phyloP scores from a whole-genome alignment of 2,888 invertebrate species.

The Caenorhabditis sp. region DNA sequence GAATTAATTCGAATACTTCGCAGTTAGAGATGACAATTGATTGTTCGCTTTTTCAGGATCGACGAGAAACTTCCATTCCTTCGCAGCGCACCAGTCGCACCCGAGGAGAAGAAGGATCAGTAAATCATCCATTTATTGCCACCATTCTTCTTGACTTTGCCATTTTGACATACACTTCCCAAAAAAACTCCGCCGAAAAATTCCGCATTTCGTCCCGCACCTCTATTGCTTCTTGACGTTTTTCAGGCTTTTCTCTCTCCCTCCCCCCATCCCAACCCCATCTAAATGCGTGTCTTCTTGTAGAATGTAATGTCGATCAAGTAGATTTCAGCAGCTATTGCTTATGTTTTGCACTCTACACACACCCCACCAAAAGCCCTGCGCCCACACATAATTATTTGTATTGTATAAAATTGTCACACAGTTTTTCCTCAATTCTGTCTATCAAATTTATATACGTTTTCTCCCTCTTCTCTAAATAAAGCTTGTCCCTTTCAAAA shows the following conservation, averaged over 20 bases:
- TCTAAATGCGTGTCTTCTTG: slow-evolving; percentile 55
- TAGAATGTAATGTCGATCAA: slow-evolving; percentile 53
- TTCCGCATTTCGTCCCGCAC: slow-evolving; percentile 37
- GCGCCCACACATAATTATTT: slow-evolving; percentile 42
- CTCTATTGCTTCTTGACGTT: slow-evolving; percentile 28
- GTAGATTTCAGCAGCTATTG: slow-evolving; percentile 43
- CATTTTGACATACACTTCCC: slow-evolving; percentile 23
- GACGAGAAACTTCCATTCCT: slow-evolving; percentile 77
- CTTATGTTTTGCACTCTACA: slow-evolving; percentile 3
- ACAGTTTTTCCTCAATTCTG: slow-evolving; percentile 27
- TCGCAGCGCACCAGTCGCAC: slow-evolving; percentile 64
- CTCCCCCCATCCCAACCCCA: no score
- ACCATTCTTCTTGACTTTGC: slow-evolving; percentile 8
- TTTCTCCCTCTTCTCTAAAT: slow-evolving; percentile 22
- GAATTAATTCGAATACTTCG: neutral
- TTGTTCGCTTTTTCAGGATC: slow-evolving; percentile 68
- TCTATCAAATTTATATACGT: slow-evolving; percentile 14
- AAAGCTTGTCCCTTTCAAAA: slow-evolving; percentile 35
- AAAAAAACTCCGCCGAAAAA: slow-evolving; percentile 14
- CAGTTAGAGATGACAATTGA: no score
- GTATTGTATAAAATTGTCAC: slow-evolving; percentile 53
- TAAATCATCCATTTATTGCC: slow-evolving; percentile 49
- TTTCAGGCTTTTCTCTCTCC: slow-evolving; percentile 54
- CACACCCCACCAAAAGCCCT: slow-evolving; percentile 11
- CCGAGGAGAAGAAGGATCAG: slow-evolving; percentile 71